Conservation (phyloP, 2,888 invertebrate genomes). For the Dryococelus australis region DNA sequence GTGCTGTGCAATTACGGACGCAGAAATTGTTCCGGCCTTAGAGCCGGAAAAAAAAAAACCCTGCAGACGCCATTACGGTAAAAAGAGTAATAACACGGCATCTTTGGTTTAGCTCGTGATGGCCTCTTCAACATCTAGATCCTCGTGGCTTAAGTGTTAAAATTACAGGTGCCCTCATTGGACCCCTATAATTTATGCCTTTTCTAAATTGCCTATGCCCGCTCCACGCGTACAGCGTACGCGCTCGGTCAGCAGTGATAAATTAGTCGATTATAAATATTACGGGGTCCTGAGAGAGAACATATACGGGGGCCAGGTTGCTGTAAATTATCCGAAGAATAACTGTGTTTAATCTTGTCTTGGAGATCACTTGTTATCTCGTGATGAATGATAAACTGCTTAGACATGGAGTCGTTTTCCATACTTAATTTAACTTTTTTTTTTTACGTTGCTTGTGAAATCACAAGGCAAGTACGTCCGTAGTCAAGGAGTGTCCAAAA, state of each 20-base stretch:
- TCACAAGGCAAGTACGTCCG: background rate
- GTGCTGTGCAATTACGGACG: background rate
- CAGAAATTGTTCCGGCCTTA: background rate
- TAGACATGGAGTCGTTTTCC: background rate
- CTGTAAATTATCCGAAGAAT: conserved; percentile 4
- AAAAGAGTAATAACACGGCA: conserved; percentile 1
- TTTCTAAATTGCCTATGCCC: background rate
- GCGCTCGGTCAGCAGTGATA: background rate
- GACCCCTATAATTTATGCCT: conserved; percentile 4
- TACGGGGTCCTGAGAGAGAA: background rate
- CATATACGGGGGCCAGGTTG: conserved; percentile 7
- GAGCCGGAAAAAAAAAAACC: background rate
- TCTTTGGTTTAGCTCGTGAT: background rate
- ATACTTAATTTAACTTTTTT: background rate
- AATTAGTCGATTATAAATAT: conserved; percentile 16
- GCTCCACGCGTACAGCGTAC: background rate
- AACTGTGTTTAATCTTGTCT: conserved; percentile 16
- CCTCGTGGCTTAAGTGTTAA: background rate
- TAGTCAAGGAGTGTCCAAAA: background rate
- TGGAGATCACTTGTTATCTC: conserved; percentile 8
- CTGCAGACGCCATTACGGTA: background rate
- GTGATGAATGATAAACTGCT: background rate
- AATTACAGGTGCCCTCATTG: background rate
- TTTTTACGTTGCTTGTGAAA: background rate
- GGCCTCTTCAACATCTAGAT: background rate